These are phyloP conservation scores for Prinia subflava DNA, from an alignment of 2,113 vertebrate genomes.

Conservation along the genomic window DNA sequence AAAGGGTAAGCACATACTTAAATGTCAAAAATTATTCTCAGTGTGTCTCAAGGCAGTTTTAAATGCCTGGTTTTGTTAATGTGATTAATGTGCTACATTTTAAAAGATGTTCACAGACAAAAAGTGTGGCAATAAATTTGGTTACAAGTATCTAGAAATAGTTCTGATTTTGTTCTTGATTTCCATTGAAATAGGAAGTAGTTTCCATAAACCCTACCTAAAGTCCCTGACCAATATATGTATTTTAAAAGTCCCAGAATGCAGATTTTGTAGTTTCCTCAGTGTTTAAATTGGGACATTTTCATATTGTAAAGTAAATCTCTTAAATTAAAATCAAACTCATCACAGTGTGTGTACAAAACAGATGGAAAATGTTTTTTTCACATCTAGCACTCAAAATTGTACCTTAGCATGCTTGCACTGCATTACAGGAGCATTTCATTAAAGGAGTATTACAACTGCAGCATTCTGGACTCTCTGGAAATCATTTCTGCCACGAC, in stretches of 20 bases:
- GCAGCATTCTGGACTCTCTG: neutral
- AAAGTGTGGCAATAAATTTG: neutral
- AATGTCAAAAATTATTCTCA: constrained; percentile 20
- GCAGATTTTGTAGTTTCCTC: neutral
- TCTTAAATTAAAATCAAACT: neutral
- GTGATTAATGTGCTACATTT: neutral
- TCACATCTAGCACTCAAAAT: neutral
- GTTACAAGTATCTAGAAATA: neutral
- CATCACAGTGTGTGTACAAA: neutral
- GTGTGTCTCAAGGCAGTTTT: constrained; percentile 16
- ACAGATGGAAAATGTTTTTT: neutral
- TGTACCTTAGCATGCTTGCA: neutral
- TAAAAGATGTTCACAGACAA: neutral
- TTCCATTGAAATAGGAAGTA: neutral
- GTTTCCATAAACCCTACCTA: neutral
- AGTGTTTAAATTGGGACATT: neutral
- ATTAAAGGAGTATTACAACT: neutral
- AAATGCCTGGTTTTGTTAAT: neutral
- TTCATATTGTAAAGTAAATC: neutral
- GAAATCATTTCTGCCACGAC: neutral
- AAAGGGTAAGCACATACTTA: constrained; percentile 9
- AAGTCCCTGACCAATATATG: neutral
- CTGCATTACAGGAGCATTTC: neutral
- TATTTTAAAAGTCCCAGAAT: neutral
- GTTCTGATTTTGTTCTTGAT: neutral